Evolutionary conservation across 1,140 invertebrate species (phyloP).

Genomic region (Cyclargus thomasi): DNA sequence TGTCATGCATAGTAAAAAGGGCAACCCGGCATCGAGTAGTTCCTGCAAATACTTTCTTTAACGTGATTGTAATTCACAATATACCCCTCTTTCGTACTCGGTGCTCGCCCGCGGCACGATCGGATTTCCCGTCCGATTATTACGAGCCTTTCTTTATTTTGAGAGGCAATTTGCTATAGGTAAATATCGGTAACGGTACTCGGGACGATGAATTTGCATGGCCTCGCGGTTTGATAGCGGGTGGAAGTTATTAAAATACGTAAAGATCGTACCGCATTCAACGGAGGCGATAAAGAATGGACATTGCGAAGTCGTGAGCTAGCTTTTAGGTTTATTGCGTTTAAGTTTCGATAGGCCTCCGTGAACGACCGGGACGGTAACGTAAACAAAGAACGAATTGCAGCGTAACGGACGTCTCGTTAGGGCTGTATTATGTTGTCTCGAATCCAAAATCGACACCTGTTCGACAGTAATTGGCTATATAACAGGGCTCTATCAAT

Average conservation of each 20-base stretch:
- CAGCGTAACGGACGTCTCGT: conserved; percentile 42
- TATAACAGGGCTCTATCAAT: conserved; percentile 28
- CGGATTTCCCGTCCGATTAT: conserved; percentile 62
- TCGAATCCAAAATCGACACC: conserved; percentile 32
- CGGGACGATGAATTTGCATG: conserved; percentile 59
- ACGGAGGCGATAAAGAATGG: conserved; percentile 55
- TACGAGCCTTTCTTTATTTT: conserved; percentile 57
- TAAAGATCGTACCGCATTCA: conserved; percentile 56
- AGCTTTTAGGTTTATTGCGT: conserved; percentile 59
- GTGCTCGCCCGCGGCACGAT: conserved; percentile 36
- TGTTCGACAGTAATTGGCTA: conserved; percentile 38
- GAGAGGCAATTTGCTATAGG: conserved; percentile 46
- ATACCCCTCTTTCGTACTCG: neutral
- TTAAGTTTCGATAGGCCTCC: conserved; percentile 48
- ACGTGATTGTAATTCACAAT: conserved; percentile 30
- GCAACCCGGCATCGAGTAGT: conserved; percentile 31
- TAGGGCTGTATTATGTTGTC: conserved; percentile 42
- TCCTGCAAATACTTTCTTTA: conserved; percentile 30
- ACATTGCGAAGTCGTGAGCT: conserved; percentile 61
- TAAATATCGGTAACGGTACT: conserved; percentile 51
- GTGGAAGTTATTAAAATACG: conserved; percentile 65
- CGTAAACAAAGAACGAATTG: conserved; percentile 43
- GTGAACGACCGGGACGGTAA: conserved; percentile 33
- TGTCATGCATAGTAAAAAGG: conserved; percentile 28
- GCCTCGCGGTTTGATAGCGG: conserved; percentile 44